Evolutionary conservation across 2,113 vertebrate species (phyloP), one percentile per base, ranked within the genome.

Genomic region (Gavialis gangeticus): DNA sequence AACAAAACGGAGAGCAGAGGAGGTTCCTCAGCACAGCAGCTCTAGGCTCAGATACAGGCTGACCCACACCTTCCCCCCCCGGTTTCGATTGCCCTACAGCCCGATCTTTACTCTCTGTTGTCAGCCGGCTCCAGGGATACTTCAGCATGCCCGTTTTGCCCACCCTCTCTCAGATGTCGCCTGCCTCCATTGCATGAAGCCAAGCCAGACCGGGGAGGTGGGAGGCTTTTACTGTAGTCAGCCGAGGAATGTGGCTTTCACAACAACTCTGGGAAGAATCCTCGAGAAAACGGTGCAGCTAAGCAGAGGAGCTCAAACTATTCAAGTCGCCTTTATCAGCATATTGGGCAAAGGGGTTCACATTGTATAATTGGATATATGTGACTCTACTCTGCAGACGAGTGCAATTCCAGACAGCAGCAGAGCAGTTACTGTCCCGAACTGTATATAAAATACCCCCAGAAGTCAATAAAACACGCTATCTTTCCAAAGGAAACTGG

Each of bases 291-390:
- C 37, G 83, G 86, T 69, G 62, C 46, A 27, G 2, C 4, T 4
- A 83, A 58, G 80, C 3, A 0, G 69, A 87, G 64, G 37, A 5
- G 4, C 37, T 75, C 88, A n/a, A 46, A 62, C 82, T 85, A 89
- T 85, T 86, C 90, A 90, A 90, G 91, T 91, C 1, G 1, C 54
- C 95, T 98, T 98, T 98, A 98, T 98, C 98, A 96, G 98, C 98
- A 95, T 91, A 95, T 54, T 96, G 94, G 89, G 85, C 84, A 67
- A 92, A 96, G 91, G 63, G 57, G 18, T 92, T 63, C 77, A 59
- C 64, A 69, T 59, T 10, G 55, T 90, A 46, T 93, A 18, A 64
- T 25, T 64, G 4, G 64, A 18, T 75, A 54, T 88, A 83, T 75
- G 60, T 87, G 96, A 13, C 79, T 84, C 94, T 59, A 83, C 54